Evolutionary conservation across 2,888 invertebrate species (phyloP).

Genomic region (Drosophila limbata): DNA sequence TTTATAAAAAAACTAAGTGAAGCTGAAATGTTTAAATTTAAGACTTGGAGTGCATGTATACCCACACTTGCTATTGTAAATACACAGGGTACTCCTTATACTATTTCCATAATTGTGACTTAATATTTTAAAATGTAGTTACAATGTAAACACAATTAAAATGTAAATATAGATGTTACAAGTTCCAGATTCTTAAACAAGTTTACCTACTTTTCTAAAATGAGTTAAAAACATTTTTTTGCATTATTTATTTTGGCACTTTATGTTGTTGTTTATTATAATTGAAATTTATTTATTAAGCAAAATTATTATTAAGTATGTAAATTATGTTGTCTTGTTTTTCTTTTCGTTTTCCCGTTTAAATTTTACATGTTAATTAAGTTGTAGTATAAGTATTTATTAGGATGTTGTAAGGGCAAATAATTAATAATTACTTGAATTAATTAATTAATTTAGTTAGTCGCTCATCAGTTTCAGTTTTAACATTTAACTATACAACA

Average conservation of each 20-base stretch:
- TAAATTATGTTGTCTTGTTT: constrained; percentile 35
- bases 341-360: constrained; percentile 29
- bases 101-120: neutral
- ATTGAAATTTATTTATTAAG: constrained; percentile 64
- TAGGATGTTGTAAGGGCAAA: constrained; percentile 47
- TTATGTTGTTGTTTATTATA: constrained; percentile 63
- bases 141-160: neutral
- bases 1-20: no score
- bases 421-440: constrained; percentile 45
- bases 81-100: neutral
- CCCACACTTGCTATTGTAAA: no score
- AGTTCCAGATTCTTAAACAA: neutral
- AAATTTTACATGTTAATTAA: constrained; percentile 32
- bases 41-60: no score
- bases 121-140: neutral
- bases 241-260: constrained; percentile 72
- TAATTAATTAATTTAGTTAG: constrained; percentile 64
- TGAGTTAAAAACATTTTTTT: constrained; percentile 23
- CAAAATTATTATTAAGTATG: constrained; percentile 52
- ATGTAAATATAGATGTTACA: neutral
- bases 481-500: constrained; percentile 72
- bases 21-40: no score
- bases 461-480: constrained; percentile 34
- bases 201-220: neutral
- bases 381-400: constrained; percentile 43